Base-by-base conservation (phyloP, 2,888 invertebrate species). In the Idaea straminata region DNA sequence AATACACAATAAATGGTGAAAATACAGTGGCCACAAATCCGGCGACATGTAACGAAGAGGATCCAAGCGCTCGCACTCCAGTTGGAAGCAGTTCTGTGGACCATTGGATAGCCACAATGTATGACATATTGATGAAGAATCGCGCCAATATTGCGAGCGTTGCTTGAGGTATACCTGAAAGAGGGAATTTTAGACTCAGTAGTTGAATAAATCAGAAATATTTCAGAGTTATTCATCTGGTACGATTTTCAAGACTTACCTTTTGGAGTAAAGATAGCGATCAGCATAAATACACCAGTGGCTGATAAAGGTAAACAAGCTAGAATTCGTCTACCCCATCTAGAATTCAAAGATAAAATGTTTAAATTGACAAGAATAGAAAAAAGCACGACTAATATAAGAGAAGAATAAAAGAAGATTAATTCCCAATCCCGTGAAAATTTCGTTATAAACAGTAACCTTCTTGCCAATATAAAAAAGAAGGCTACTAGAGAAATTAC, bases 51-150 rank as follows among this genome's bases (percentile, higher is more conserved):
- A 92, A 76, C 4, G 91, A 77, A 34, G 91, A 87, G 16, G 89
- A 86, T 65, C 89, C 92, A 1, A 89, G 86, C 0, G 91, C 91
- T 1, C 92, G 78, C 68, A 89, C 91, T 0, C 85, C 83, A 0
- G 92, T 92, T 2, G 92, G 92, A 73, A 92, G 77, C 77, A 92
- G 77, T 81, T 92, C 92, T 0, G 92, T 86, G 16, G 83, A 82
- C 92, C 91, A 92, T 81, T 92, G 92, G 67, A 92, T 87, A 59
- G 83, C 84, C 3, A 89, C 83, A 79, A 87, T 91, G 83, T 88
- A 92, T 62, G 90, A 77, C 92, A 92, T 92, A 83, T 92, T 92
- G 76, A 91, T 87, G 78, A 80, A 84, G 80, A 92, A 92, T 57
- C 92, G 84, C 15, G 92, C 86, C 78, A 88, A 82, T 69, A 90